phyloP scores from a whole-genome alignment of 2,888 invertebrate species.

The Perizoma affinitatum region DNA sequence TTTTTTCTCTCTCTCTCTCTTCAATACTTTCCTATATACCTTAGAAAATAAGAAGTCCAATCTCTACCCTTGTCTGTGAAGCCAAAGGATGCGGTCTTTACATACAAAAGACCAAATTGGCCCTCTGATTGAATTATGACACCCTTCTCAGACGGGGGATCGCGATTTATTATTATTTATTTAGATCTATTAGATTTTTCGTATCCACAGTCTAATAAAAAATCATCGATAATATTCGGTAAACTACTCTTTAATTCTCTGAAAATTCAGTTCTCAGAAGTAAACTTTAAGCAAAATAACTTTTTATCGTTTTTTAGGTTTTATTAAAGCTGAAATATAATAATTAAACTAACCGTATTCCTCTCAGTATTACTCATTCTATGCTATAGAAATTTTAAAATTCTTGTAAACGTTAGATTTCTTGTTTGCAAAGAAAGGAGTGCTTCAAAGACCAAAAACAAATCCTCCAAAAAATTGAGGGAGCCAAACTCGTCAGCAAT shows the following conservation, averaged over 20 bases:
- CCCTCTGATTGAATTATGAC: conserved; percentile 76
- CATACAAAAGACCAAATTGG: conserved; percentile 79
- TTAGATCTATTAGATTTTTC: conserved; percentile 15
- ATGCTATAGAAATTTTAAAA: too few species aligned
- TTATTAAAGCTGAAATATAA: too few species aligned
- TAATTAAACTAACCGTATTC: too few species aligned
- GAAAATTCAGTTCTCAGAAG: too few species aligned
- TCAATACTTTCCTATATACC: too few species aligned
- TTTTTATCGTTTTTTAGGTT: too few species aligned
- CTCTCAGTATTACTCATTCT: too few species aligned
- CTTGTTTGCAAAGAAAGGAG: conserved; percentile 18
- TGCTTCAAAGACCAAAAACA: conserved; percentile 33
- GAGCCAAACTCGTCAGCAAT: conserved; percentile 76
- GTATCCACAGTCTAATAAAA: too few species aligned
- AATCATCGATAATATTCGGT: too few species aligned
- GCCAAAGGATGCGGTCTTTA: conserved; percentile 68
- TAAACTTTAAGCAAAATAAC: too few species aligned
- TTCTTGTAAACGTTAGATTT: conserved; percentile 13
- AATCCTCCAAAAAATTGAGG: conserved; percentile 60
- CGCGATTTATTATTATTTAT: conserved; percentile 63
- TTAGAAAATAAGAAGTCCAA: conserved; percentile 3
- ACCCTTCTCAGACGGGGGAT: conserved; percentile 53
- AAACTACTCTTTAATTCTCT: too few species aligned
- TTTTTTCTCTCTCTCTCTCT: too few species aligned
- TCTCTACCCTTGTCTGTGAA: conserved; percentile 10